Evolutionary conservation across 1,140 invertebrate species (phyloP).

Genomic region (Phymastichus coffea): DNA sequence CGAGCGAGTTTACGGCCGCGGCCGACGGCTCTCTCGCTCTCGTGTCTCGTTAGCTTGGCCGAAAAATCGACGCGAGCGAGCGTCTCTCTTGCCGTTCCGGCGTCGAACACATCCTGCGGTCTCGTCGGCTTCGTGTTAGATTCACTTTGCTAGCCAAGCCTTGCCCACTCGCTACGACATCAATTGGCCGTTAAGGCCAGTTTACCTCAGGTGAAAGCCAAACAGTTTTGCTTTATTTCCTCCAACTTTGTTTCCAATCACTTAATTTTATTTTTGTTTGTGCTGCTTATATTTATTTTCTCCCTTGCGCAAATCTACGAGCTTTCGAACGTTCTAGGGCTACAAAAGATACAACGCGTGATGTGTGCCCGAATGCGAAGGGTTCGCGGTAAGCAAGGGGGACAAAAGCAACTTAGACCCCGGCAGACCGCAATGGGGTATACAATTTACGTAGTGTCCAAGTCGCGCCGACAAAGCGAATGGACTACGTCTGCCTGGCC

Average conservation of each 20-base stretch:
- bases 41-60: slow-evolving; percentile 14
- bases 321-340: too few relatives aligned
- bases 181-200: slow-evolving; percentile 4
- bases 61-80: slow-evolving; percentile 15
- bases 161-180: neutral
- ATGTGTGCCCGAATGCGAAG: neutral
- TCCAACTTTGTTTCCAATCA: neutral
- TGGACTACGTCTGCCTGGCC: too few relatives aligned
- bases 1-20: slow-evolving; percentile 1
- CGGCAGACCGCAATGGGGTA: slow-evolving; percentile 46
- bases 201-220: neutral
- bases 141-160: slow-evolving; percentile 3
- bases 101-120: slow-evolving; percentile 17
- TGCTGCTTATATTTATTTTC: too few relatives aligned
- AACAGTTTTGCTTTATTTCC: neutral
- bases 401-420: slow-evolving; percentile 34
- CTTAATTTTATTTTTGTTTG: too few relatives aligned
- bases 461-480: too few relatives aligned
- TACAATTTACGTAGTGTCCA: slow-evolving; percentile 48
- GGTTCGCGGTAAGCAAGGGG: neutral
- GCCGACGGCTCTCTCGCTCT: neutral
- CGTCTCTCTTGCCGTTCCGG: slow-evolving; percentile 16
- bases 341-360: too few relatives aligned
- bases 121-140: slow-evolving; percentile 8
- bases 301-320: too few relatives aligned